phyloP scores from a whole-genome alignment of 2,797 vertebrate species.

The Falco cherrug region DNA sequence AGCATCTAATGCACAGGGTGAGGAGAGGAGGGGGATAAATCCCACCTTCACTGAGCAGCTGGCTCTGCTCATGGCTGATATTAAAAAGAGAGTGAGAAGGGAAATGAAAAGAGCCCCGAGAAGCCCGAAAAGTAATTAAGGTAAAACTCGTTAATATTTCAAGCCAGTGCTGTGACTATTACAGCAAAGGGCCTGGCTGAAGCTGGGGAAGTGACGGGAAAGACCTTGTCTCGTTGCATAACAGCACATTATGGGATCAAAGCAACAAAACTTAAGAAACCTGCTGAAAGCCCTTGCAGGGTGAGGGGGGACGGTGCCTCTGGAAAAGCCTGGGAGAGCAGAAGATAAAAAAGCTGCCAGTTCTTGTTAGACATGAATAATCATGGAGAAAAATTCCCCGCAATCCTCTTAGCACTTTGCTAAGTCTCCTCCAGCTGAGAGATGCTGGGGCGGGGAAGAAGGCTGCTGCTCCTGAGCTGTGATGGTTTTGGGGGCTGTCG shows the following conservation, averaged over 20 bases:
- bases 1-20: neutral
- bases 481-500: fast-evolving
- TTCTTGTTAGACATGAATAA: slow-evolving; percentile 23
- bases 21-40: neutral
- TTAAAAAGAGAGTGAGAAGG: neutral
- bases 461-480: neutral
- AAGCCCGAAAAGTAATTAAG: slow-evolving; percentile 60
- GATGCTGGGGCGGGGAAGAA: fast-evolving
- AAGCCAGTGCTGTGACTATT: slow-evolving; percentile 26
- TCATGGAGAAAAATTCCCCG: neutral
- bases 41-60: neutral
- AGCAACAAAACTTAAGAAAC: slow-evolving; percentile 68
- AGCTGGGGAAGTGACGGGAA: slow-evolving; percentile 37
- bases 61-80: neutral
- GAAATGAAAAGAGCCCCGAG: slow-evolving; percentile 14
- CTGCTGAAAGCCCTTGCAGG: slow-evolving; percentile 14
- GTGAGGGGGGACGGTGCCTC: neutral
- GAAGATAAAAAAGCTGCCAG: neutral
- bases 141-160: slow-evolving; percentile 56
- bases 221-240: slow-evolving; percentile 39
- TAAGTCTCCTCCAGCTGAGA: neutral
- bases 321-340: slow-evolving; percentile 27
- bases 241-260: slow-evolving; percentile 60
- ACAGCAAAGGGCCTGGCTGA: slow-evolving; percentile 48
- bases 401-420: neutral